Evolutionary conservation across 1,140 invertebrate genomes (phyloP).

Genomic region (Heliconius nattereri): DNA sequence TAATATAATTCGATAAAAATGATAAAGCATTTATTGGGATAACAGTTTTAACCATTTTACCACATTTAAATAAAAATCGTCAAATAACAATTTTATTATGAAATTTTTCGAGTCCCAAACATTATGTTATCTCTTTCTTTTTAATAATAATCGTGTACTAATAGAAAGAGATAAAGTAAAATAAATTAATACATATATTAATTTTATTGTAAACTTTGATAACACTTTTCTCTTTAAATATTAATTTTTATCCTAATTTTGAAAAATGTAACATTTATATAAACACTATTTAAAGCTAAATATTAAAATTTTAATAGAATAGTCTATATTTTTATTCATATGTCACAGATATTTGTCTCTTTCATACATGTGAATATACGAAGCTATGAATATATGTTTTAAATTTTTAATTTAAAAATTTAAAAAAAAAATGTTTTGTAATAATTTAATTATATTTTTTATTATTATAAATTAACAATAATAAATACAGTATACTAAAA

Average conservation of each 20-base stretch:
- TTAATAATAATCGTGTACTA: neutral
- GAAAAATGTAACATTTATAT: neutral
- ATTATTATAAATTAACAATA: neutral
- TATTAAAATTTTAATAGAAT: neutral
- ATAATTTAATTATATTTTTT: too few relatives aligned
- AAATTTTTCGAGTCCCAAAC: too few relatives aligned
- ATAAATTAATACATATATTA: neutral
- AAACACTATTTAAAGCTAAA: neutral
- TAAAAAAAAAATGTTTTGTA: too few relatives aligned
- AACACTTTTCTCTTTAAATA: neutral
- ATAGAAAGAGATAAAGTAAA: constrained; percentile 9
- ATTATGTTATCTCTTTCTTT: constrained; percentile 16
- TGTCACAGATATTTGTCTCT: constrained; percentile 25
- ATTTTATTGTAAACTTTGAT: too few relatives aligned
- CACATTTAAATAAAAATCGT: too few relatives aligned
- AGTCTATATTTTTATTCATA: neutral
- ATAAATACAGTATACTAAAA: neutral
- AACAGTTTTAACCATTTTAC: too few relatives aligned
- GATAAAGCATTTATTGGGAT: too few relatives aligned
- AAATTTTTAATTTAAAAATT: too few relatives aligned
- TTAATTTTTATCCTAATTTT: neutral
- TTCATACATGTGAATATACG: neutral
- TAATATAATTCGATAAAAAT: too few relatives aligned
- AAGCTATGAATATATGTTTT: neutral
- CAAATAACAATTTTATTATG: too few relatives aligned